A percentile compares a stretch with the other conserved stretches of the same genome.
phyloP scores from a whole-genome alignment of 2,797 vertebrate species.

The Pyrocephalus nanus region DNA sequence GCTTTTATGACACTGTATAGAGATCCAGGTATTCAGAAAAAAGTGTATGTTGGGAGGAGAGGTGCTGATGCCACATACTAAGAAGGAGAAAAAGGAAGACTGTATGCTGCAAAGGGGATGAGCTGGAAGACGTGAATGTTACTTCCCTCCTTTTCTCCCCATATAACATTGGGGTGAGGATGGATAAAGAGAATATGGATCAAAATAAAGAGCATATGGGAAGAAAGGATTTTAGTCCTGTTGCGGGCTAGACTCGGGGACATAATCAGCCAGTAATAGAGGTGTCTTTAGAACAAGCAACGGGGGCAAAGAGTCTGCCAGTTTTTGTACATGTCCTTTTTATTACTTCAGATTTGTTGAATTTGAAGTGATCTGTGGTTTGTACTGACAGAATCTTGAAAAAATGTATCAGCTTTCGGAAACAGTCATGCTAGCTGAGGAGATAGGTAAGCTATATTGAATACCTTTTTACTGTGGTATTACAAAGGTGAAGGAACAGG shows the following conservation, averaged over 20 bases:
- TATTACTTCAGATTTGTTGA: neutral
- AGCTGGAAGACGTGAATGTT: neutral
- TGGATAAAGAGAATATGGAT: neutral
- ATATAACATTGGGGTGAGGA: neutral
- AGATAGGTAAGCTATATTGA: neutral
- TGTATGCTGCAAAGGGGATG: rapidly evolving
- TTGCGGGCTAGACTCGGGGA: neutral
- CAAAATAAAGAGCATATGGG: neutral
- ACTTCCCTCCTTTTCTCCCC: neutral
- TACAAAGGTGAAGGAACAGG: neutral
- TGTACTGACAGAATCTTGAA: neutral
- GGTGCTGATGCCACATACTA: neutral
- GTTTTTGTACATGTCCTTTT: neutral
- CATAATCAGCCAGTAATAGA: neutral
- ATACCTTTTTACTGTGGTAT: neutral
- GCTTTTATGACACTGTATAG: neutral
- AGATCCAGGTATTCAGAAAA: neutral
- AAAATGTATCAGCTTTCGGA: neutral
- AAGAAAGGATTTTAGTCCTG: neutral
- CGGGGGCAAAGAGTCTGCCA: too few species aligned
- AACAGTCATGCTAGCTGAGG: neutral
- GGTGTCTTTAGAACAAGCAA: neutral
- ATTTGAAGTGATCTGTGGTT: neutral
- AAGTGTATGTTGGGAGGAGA: neutral
- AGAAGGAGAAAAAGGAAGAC: neutral